Percentiles rank a stretch among this genome's conserved stretches.
These are phyloP conservation scores for Nothoprocta pentlandii DNA, from an alignment of 2,113 vertebrate species.

Conservation along the genomic window DNA sequence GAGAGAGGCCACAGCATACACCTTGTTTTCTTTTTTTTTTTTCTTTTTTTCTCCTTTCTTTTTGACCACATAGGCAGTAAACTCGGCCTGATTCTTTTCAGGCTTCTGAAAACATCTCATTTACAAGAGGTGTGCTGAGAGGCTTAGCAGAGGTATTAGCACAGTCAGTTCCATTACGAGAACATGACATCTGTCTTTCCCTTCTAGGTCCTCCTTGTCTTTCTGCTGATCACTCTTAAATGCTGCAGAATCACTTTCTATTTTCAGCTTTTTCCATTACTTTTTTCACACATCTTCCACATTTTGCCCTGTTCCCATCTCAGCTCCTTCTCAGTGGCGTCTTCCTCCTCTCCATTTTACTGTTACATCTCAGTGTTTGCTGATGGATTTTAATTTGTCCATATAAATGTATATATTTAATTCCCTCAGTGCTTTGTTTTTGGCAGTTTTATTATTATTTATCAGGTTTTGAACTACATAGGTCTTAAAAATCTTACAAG, in stretches of 20 bases:
- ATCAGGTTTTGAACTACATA: background rate
- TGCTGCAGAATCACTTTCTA: conserved; percentile 31
- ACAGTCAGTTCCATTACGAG: conserved; percentile 32
- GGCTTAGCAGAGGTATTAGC: conserved; percentile 8
- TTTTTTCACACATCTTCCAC: conserved; percentile 34
- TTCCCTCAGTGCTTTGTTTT: background rate
- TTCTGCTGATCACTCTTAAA: conserved; percentile 29
- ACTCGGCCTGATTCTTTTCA: background rate
- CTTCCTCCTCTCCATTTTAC: background rate
- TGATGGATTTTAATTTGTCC: background rate
- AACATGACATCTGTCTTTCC: conserved; percentile 50
- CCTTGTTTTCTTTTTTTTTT: background rate
- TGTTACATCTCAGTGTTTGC: background rate
- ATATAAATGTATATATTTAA: background rate
- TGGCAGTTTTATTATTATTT: background rate
- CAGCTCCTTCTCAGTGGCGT: background rate
- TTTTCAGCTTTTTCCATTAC: conserved; percentile 50
- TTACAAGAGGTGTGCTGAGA: conserved; percentile 13
- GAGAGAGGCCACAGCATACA: background rate
- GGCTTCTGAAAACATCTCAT: conserved; percentile 45
- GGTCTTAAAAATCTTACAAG: conserved; percentile 17
- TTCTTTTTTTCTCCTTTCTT: background rate
- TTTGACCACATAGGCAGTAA: background rate
- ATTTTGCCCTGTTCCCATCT: conserved; percentile 5
- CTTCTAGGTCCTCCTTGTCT: conserved; percentile 37